Evolutionary conservation across 2,113 vertebrate genomes (phyloP), one percentile per base, ranked within the genome.

Genomic region (Thymallus thymallus): DNA sequence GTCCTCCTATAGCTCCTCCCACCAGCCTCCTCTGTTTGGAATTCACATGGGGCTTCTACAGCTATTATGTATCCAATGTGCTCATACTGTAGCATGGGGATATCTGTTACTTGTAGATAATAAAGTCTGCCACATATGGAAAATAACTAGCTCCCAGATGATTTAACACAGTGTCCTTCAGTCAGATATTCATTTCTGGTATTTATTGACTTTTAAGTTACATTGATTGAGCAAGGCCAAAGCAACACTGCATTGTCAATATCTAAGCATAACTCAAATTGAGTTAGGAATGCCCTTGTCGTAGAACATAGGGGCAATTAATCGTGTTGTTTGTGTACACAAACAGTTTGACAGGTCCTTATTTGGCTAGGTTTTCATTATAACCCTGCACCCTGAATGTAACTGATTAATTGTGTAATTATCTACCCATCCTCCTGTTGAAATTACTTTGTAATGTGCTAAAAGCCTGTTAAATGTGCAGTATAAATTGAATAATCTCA

Each of bases 391-490:
- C 87, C 76, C 70, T 64, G 60, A 73, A 68, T 64, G 66, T 75
- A 82, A 88, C 85, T 7, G 83, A 84, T 84, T 86, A 84, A 87
- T 88, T 76, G 81, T 79, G 76, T 79, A 88, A 89, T 86, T 89
- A 89, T 71, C 73, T 76, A 69, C 67, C 69, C 68, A 74, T 75
- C 76, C 77, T 82, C 78, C 72, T 5, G 67, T 75, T 64, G 77
- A 76, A 67, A 46, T 66, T 74, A 72, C 66, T 75, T 48, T 72
- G 24, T 73, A 72, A 72, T 61, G 69, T 46, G 78, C 68, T 76
- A 73, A 51, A 71, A 74, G 75, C 30, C 64, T 67, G 71, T 65
- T 46, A 45, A 82, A 76, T 82, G 73, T 69, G 64, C 76, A 78
- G 6, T 69, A 13, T 70, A 73, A 84, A 80, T 61, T 69, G 69